Evolutionary conservation across 2,797 vertebrate species (phyloP).

Genomic region (Lates japonicus): DNA sequence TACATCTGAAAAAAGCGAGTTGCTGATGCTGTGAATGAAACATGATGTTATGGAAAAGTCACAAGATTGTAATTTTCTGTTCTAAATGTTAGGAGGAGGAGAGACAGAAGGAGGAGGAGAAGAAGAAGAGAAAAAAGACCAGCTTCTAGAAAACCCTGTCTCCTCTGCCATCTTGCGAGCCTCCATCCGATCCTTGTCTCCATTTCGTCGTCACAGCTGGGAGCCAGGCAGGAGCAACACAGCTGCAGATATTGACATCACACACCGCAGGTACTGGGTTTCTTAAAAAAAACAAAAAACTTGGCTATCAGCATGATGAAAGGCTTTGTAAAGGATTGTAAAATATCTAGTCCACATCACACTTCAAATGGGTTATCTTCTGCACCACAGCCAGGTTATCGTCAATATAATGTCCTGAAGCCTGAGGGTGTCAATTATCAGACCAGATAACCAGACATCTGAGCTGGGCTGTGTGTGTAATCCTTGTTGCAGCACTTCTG

Average conservation of each 20-base stretch:
- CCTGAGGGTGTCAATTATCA: no score
- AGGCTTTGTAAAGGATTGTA: not conserved
- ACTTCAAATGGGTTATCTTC: not conserved
- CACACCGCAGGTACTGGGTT: constrained; percentile 85
- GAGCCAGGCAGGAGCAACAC: constrained; percentile 87
- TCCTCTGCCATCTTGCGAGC: constrained; percentile 79
- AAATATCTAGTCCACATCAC: not conserved
- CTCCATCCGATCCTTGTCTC: constrained; percentile 88
- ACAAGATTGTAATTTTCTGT: not conserved
- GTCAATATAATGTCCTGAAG: no score
- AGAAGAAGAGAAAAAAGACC: constrained; percentile 90
- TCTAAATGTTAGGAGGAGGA: constrained; percentile 23
- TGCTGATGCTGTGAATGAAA: not conserved
- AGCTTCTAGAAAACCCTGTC: constrained; percentile 85
- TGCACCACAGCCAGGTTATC: no score
- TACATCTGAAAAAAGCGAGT: not conserved
- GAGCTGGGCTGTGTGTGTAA: no score
- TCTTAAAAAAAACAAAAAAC: not conserved
- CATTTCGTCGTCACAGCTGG: constrained; percentile 94
- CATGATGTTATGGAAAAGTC: not conserved
- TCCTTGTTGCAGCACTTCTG: no score
- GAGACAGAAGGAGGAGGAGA: constrained; percentile 68
- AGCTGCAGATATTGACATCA: constrained; percentile 83
- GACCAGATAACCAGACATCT: no score
- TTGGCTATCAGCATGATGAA: not conserved